Evolutionary conservation across 1,140 invertebrate genomes (phyloP).

Genomic region (Halesus radiatus): DNA sequence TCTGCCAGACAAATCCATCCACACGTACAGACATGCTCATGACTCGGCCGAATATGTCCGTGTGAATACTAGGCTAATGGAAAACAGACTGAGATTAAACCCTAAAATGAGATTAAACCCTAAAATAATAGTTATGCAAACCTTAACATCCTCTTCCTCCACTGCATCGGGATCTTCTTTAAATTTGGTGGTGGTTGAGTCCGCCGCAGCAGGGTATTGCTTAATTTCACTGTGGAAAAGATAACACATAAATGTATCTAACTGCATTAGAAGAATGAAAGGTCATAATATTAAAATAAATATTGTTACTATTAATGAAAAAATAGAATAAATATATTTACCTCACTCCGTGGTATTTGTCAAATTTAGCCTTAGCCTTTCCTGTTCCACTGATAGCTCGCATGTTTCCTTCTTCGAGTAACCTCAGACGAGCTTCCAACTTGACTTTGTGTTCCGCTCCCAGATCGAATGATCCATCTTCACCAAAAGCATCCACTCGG

Average conservation of each 20-base stretch:
- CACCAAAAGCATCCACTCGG: constrained; percentile 95
- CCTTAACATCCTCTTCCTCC: constrained; percentile 26
- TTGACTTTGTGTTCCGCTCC: constrained; percentile 91
- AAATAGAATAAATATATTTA: constrained; percentile 60
- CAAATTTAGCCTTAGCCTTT: constrained; percentile 88
- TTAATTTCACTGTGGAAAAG: constrained; percentile 52
- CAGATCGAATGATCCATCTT: constrained; percentile 84
- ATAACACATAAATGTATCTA: constrained; percentile 15
- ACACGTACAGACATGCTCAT: too few species aligned
- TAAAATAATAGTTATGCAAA: not conserved
- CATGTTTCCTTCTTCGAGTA: constrained; percentile 89
- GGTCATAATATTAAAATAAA: not conserved
- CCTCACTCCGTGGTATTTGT: constrained; percentile 90
- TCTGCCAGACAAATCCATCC: too few species aligned
- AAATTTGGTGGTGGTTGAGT: constrained; percentile 45
- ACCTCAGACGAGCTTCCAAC: constrained; percentile 82
- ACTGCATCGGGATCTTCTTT: constrained; percentile 19
- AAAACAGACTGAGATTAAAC: too few species aligned
- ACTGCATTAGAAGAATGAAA: not conserved
- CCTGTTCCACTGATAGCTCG: constrained; percentile 88
- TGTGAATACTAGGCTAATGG: too few species aligned
- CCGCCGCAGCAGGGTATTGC: constrained; percentile 53
- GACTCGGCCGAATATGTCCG: too few species aligned
- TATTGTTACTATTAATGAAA: not conserved
- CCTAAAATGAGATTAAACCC: too few species aligned